Conservation (phyloP, 2,113 vertebrate species). For the Xiphophorus maculatus region DNA sequence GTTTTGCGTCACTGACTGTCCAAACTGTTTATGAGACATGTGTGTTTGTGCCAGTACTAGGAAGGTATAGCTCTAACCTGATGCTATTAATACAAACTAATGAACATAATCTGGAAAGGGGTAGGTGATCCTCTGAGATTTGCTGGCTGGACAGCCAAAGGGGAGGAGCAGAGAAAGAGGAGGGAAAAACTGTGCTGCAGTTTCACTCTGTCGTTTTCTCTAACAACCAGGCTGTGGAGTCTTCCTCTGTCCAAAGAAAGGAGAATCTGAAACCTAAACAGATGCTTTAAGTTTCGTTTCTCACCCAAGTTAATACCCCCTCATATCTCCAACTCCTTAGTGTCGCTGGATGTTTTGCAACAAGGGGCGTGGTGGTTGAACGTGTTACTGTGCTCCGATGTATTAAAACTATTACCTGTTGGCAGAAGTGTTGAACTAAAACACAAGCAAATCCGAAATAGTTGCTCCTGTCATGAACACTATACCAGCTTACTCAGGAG, state of each 20-base stretch:
- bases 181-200: slow-evolving; percentile 65
- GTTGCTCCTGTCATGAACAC: slow-evolving; percentile 83
- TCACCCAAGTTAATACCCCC: slow-evolving; percentile 45
- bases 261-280: slow-evolving; percentile 71
- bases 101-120: slow-evolving; percentile 82
- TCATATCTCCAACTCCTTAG: slow-evolving; percentile 16
- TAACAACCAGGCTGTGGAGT: slow-evolving; percentile 37
- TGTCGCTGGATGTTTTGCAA: slow-evolving; percentile 37
- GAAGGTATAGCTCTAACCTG: slow-evolving; percentile 76
- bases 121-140: slow-evolving; percentile 88
- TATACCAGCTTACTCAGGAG: slow-evolving; percentile 83
- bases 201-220: slow-evolving; percentile 52
- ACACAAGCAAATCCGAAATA: slow-evolving; percentile 33
- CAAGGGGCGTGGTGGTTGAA: slow-evolving; percentile 49
- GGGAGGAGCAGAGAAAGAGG: slow-evolving; percentile 66
- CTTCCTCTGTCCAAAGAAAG: slow-evolving; percentile 24
- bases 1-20: slow-evolving; percentile 67
- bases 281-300: slow-evolving; percentile 75
- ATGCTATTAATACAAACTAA: slow-evolving; percentile 92
- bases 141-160: slow-evolving; percentile 64
- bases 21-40: slow-evolving; percentile 58
- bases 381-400: slow-evolving; percentile 23
- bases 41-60: slow-evolving; percentile 42
- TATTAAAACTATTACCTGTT: slow-evolving; percentile 21
- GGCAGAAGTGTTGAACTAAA: slow-evolving; percentile 33